Base-by-base conservation (phyloP, 2,888 invertebrate species). In the Patella caerulea region DNA sequence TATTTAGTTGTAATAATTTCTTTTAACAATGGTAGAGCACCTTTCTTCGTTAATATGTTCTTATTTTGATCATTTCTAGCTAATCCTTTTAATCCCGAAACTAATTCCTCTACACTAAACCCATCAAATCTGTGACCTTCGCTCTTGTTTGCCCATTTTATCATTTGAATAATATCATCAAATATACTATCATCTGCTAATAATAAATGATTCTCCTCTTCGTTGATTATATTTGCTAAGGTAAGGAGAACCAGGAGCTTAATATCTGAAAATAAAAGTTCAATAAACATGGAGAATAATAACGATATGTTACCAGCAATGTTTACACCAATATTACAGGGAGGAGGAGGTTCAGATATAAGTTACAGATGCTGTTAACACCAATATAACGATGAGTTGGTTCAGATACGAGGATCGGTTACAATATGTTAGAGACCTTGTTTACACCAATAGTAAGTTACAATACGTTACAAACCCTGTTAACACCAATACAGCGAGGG, bases 1-100 rank as follows among this genome's bases (percentile, higher is more conserved):
- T 75, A 69, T 55, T 84, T 80, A 4, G 71, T 75, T 24, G 76
- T 74, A 34, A 87, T 45, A 19, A 87, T 79, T 4, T 79, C 72
- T 24, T 73, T 73, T 65, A 85, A 71, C 5, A 83, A 55, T 3
- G 76, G 34, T 2, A 85, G 77, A 2, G 78, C 74, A 24, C 82
- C 82, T 52, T 84, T 85, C 45, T 82, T 74, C 80, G 86, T 85
- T 14, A 88, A 83, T 56, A 83, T 73, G 56, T 77, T 79, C 75
- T 88, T 88, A 69, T 87, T 87, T 34, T 79, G 75, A 53, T 88
- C 88, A 80, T 85, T 86, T 79, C 83, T 84, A 2, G 87, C 86
- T 17, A 88, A 80, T 9, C 85, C 82, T 12, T 82, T 83, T 29
- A 88, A 73, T 3, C 87, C 87, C 56, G 83, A 82, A 7, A 88